Evolutionary conservation across 2,888 invertebrate species (phyloP).

Genomic region (Dynastes tityus): DNA sequence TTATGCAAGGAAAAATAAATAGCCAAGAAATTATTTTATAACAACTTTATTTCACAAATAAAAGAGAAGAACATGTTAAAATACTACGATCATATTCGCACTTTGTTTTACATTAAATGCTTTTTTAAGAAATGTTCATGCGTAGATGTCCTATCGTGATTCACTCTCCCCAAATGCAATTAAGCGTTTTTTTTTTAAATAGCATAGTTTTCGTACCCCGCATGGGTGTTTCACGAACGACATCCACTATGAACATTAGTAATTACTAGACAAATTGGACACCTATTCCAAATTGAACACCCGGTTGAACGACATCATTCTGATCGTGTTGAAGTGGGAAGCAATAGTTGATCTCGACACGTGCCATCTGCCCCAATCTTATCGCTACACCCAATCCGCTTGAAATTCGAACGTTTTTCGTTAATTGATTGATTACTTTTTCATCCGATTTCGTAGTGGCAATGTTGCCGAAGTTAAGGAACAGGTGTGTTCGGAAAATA

Average conservation of each 20-base stretch:
- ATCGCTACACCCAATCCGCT: conserved; percentile 90
- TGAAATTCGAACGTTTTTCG: conserved; percentile 79
- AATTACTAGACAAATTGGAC: conserved; percentile 81
- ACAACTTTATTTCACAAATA: conserved; percentile 32
- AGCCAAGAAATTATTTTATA: background rate
- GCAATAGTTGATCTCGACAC: conserved; percentile 96
- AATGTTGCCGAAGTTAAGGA: conserved; percentile 91
- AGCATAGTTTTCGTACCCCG: too few species aligned
- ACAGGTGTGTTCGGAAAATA: conserved; percentile 90
- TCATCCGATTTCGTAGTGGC: conserved; percentile 73
- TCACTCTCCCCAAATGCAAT: background rate
- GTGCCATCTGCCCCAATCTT: conserved; percentile 87
- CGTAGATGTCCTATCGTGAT: background rate
- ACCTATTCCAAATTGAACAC: conserved; percentile 90
- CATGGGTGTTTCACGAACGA: conserved; percentile 2
- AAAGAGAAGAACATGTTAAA: conserved; percentile 7
- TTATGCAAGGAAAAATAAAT: background rate
- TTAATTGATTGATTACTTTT: conserved; percentile 68
- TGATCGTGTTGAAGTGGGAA: conserved; percentile 79
- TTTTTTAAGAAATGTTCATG: conserved; percentile 1
- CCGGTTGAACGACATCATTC: conserved; percentile 79
- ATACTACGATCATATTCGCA: conserved; percentile 21
- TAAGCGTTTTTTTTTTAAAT: background rate
- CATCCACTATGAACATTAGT: conserved; percentile 21
- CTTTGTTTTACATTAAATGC: conserved; percentile 14